Base-by-base conservation (phyloP, 2,888 invertebrate genomes). In the Lysandra bellargus region DNA sequence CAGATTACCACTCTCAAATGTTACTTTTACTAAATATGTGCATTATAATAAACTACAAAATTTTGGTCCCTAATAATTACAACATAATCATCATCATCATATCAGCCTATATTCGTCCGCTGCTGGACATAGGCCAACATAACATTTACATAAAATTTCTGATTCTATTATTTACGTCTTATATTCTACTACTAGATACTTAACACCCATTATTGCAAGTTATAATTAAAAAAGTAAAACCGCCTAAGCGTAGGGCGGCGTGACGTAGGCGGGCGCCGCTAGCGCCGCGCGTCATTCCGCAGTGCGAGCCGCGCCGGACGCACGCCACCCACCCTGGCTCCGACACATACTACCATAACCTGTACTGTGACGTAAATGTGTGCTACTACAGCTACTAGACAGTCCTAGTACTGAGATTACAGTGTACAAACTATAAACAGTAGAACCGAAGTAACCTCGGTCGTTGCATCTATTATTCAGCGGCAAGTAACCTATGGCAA, bases 381-480 rank as follows among this genome's bases (percentile, higher is more conserved):
- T 85, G 86, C 81, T 83, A 86, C 87, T 82, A 83, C 83, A 87
- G 84, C 83, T 82, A 83, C 87, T 84, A 84, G 80, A 85, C 84
- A 83, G 85, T 82, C 84, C 83, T 85, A 85, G 86, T 85, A 85
- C 82, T 82, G 82, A 83, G 84, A 81, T 84, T 86, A 85, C 85
- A 86, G 83, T 83, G 85, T 84, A 85, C 85, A 79, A 76, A 85
- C 86, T 86, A 87, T 83, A 84, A 83, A 82, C 84, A n/a, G 6
- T 40, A 53, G 40, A 61, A 44, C 60, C 84, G 83, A 87, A 83
- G 87, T 90, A 93, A 92, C 92, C 91, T 92, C 90, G 91, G 84
- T 84, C 85, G 87, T 85, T 90, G 90, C 92, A 93, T 94, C 87
- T 90, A 93, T 93, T 91, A 94, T 94, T 93, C 93, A 94, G 92